phyloP scores from a whole-genome alignment of 2,797 vertebrate species.

The Argyrosomus regius region DNA sequence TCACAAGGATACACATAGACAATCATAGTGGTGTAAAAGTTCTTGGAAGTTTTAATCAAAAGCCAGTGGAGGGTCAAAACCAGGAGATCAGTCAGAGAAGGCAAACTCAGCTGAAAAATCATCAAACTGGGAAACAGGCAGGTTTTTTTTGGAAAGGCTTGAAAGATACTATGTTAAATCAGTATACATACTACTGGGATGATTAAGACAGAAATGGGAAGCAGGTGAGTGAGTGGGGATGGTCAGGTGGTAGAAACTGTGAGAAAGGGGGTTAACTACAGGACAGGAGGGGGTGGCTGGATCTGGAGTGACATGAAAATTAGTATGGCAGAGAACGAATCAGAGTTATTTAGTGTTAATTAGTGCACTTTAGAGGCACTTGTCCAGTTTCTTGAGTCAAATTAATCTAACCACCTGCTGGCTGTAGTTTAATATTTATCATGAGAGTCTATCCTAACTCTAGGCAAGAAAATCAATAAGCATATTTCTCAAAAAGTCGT shows the following conservation, averaged over 20 bases:
- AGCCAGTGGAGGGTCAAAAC: neutral
- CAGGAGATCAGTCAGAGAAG: neutral
- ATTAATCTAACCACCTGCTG: too few relatives aligned
- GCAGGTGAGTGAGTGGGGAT: neutral
- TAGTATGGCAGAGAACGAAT: neutral
- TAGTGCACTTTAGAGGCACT: neutral
- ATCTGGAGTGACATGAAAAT: neutral
- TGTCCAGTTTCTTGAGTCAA: neutral
- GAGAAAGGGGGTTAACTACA: neutral
- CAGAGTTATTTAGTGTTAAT: neutral
- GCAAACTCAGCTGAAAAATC: neutral
- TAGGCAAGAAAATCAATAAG: too few relatives aligned
- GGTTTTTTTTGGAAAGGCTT: neutral
- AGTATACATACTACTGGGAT: neutral
- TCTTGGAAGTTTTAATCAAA: neutral
- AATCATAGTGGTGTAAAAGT: neutral
- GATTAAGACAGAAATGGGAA: neutral
- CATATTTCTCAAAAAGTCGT: too few relatives aligned
- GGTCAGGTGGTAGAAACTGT: neutral
- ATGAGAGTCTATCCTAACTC: too few relatives aligned
- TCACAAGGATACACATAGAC: neutral
- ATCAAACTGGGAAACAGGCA: neutral
- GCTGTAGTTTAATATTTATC: too few relatives aligned
- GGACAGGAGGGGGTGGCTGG: neutral
- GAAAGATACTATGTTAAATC: neutral